These are phyloP conservation scores for Psittacula echo DNA, from an alignment of 2,797 vertebrate species.

Conservation along the genomic window DNA sequence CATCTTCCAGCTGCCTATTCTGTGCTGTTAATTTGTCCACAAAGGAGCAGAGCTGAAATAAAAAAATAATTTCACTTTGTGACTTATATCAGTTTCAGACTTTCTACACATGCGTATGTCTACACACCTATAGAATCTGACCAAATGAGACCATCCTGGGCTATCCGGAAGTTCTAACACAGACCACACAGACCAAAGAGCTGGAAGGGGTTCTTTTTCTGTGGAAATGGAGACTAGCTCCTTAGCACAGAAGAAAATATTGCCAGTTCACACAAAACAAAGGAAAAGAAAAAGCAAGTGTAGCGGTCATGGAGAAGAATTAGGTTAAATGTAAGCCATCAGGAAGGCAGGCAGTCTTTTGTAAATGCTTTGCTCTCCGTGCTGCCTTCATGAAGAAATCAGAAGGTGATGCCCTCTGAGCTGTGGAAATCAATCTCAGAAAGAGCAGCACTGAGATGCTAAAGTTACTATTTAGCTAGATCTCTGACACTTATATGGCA, in stretches of 20 bases:
- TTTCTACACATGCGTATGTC: not conserved
- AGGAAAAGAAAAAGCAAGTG: not conserved
- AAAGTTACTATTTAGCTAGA: not conserved
- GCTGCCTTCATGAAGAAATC: not conserved
- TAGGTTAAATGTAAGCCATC: not conserved
- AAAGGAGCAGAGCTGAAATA: conserved; percentile 87
- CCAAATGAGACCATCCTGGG: not conserved
- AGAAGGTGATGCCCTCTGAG: not conserved
- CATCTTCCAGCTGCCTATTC: conserved; percentile 93
- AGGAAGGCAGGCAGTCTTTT: not conserved
- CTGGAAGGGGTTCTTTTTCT: not conserved
- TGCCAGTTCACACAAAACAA: not conserved
- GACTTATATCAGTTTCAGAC: not conserved
- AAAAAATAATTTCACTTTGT: not conserved
- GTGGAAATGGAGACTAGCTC: not conserved
- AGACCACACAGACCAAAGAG: not conserved
- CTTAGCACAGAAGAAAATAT: not conserved
- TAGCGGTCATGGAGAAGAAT: not conserved
- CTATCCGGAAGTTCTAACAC: not conserved
- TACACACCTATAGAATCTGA: not conserved
- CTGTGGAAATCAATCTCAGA: not conserved
- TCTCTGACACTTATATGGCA: not conserved
- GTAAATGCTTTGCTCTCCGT: not conserved
- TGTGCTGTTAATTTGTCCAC: conserved; percentile 92
- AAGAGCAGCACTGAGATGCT: not conserved